Base-by-base conservation (phyloP, 2,797 vertebrate species). In the Bufotes viridis region DNA sequence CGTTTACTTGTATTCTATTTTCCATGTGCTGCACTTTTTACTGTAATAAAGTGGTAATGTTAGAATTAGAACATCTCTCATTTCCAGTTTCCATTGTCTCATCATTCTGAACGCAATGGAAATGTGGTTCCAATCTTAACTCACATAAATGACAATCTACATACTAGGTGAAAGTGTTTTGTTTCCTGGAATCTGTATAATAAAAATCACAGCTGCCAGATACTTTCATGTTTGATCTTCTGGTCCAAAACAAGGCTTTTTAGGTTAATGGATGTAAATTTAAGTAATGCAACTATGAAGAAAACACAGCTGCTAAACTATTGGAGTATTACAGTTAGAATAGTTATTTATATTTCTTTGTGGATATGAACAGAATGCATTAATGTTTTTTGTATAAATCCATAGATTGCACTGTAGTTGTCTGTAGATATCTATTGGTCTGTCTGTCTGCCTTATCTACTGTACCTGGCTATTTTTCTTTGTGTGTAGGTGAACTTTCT, bases 181-280 rank as follows among this genome's bases (percentile, higher is more conserved):
- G 65, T 55, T 67, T 82, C 49, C 22, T 26, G 49, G 20, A 67
- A 17, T 69, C 17, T 26, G 5, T 78, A 72, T 83, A 34, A 83
- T 83, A 82, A 82, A 82, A 53, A 49, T 83, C 67, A 58, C 65
- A 70, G 65, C 51, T 58, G 67, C 26, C 81, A 70, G 81, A 57
- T 22, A 70, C 26, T 82, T 70, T 82, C 51, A 70, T 24, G 24
- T 13, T 22, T 24, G 69, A 82, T 26, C 53, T 82, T 26, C 3
- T 61, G 18, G 20, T 20, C 20, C 29, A 20, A 34, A 61, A 13
- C 17, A 61, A 0, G 14, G 7, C 7, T 61, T 69, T 10, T n/a
- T 34, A 34, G 29, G 29, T n/a, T 24, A 65, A 65, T 57, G 55
- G 63, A 22, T 65, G 58, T 20, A 60, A 60, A 60, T 60, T 17